Evolutionary conservation across 2,113 vertebrate genomes (phyloP).

Genomic region (Chaenogobius annularis): DNA sequence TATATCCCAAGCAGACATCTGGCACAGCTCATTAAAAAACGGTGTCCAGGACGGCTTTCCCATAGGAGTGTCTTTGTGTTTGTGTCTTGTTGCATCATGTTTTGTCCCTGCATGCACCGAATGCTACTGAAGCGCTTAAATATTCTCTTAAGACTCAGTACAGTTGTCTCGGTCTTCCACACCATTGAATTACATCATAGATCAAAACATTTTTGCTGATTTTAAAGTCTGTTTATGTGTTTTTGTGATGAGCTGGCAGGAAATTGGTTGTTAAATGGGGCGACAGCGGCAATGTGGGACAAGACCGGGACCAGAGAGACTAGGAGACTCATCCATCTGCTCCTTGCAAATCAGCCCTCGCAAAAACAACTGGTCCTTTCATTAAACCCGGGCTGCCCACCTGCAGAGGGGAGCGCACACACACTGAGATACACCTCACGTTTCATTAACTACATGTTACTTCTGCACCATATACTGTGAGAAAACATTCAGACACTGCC

Average conservation of each 20-base stretch:
- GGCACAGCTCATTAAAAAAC: conserved; percentile 72
- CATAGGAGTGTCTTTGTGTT: conserved; percentile 31
- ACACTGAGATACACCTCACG: background rate
- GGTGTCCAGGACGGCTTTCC: conserved; percentile 48
- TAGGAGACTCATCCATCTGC: conserved; percentile 68
- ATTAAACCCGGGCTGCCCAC: conserved; percentile 56
- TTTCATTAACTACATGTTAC: conserved; percentile 27
- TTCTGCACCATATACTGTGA: conserved; percentile 17
- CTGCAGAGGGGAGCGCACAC: conserved; percentile 38
- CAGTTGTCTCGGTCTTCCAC: background rate
- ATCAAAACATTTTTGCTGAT: conserved; percentile 21
- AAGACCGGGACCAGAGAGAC: conserved; percentile 66
- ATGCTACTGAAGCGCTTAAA: conserved; percentile 24
- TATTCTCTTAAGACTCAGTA: conserved; percentile 24
- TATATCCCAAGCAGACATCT: conserved; percentile 65
- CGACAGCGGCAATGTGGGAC: conserved; percentile 66
- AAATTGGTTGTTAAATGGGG: conserved; percentile 69
- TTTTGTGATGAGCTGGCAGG: conserved; percentile 62
- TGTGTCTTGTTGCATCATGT: conserved; percentile 1
- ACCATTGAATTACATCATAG: conserved; percentile 20
- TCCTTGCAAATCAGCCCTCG: conserved; percentile 55
- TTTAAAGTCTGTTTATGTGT: conserved; percentile 24
- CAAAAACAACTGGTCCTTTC: conserved; percentile 68
- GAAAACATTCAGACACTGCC: conserved; percentile 14
- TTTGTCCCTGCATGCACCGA: conserved; percentile 2